Evolutionary conservation across 2,797 vertebrate species (phyloP), one percentile per base, ranked within the genome.

Genomic region (Rachycentron canadum): DNA sequence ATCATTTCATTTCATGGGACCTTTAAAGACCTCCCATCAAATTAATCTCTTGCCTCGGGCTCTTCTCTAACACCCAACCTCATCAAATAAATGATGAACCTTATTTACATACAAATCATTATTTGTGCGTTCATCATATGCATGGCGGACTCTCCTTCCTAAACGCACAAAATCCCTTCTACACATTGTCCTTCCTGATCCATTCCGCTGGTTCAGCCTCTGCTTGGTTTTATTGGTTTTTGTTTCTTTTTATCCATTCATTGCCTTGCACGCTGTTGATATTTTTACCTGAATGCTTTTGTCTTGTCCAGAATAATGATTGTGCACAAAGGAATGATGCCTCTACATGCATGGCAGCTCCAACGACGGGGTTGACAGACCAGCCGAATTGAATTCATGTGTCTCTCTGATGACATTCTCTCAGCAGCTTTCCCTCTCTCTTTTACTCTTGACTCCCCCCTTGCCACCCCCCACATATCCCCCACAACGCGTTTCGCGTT

Each of bases 101-200:
- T 71, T 78, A 91, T 89, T 90, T 87, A 86, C 78, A 91, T 87
- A 55, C 75, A 83, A 88, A 88, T 88, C 73, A 77, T 68, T 70
- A 78, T 79, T 79, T 83, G 49, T 47, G 7, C 13, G 79, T 80
- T 61, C 59, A 79, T 68, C 43, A 32, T 55, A 55, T 26, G 57
- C 41, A 71, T n/a, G 49, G 53, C 7, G 50, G 64, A 58, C 56
- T 14, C 32, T 56, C 19, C 30, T 25, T 71, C 23, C 7, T 5
- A 10, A 21, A 13, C 60, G 32, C 64, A 57, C 52, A 65, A 23
- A 66, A 28, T 50, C 40, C 28, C 45, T 6, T 30, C 47, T 26
- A 23, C n/a, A 30, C 30, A 23, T 47, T 38, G 57, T 32, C 68
- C 50, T 76, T 64, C 30, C 23, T 52, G 47, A 82, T 78, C 67